Percentiles rank a stretch among this genome's conserved stretches.
Conservation (phyloP, 2,797 vertebrate genomes). For the Etheostoma perlongum region DNA sequence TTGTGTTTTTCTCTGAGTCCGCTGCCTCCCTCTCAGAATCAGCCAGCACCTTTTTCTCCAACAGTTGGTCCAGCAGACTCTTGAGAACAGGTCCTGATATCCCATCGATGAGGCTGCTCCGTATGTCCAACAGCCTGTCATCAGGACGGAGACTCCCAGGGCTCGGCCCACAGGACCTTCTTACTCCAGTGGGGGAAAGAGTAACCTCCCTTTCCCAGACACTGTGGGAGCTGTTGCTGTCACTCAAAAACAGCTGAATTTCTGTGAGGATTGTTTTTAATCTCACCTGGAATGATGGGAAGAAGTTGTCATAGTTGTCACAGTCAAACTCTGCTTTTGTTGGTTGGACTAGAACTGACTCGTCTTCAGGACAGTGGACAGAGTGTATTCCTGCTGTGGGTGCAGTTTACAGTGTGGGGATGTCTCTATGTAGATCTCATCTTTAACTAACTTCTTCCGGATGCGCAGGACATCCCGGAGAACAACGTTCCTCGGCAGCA, state of each 20-base stretch:
- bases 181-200: not conserved
- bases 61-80: conserved; percentile 42
- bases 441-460: conserved; percentile 17
- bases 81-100: conserved; percentile 37
- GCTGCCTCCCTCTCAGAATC: conserved; percentile 25
- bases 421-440: conserved; percentile 31
- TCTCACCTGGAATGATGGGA: conserved; percentile 18
- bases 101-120: not conserved
- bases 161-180: not conserved
- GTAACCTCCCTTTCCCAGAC: conserved; percentile 46
- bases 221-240: not conserved
- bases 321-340: conserved; percentile 25
- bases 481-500: conserved; percentile 16
- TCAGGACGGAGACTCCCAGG: not conserved
- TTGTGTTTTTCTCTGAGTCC: not conserved
- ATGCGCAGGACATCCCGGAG: not conserved
- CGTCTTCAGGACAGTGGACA: not conserved
- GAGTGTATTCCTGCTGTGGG: conserved; percentile 9
- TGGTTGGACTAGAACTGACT: conserved; percentile 36
- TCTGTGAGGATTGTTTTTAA: not conserved
- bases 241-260: conserved; percentile 9
- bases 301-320: conserved; percentile 35
- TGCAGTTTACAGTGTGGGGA: conserved; percentile 41
- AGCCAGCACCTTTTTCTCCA: conserved; percentile 12
- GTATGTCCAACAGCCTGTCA: not conserved